Evolutionary conservation across 2,888 invertebrate species (phyloP), one percentile per base, ranked within the genome.

Genomic region (Corythucha ciliata): DNA sequence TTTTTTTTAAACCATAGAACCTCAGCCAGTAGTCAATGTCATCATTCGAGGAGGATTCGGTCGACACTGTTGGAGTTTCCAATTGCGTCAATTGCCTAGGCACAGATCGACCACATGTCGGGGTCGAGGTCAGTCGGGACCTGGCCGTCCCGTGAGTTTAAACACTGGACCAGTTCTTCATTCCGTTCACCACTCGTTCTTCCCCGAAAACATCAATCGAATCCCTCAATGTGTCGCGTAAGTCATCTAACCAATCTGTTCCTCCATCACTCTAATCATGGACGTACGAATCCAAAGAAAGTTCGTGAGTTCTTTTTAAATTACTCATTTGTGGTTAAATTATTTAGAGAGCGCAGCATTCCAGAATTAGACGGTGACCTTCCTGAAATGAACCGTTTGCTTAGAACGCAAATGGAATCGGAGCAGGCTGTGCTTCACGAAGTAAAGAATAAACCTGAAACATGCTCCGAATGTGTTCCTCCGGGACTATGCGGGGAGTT

Each of bases 1-100:
- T 8, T n/a, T n/a, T n/a, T n/a, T n/a, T n/a, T n/a, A n/a, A n/a
- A n/a, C n/a, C n/a, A n/a, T 78, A 86, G 93, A 93, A 70, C 91
- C 92, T 3, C 88, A 93, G 64, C 94, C 94, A 0, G 92, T 91
- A 0, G 83, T 96, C 6, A 80, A 80, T 66, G 81, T 91, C 47
- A 73, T 97, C 48, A 83, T 94, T 56, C 79, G 96, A 2, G 89
- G 91, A 51, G 89, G 92, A 1, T 94, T 92, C 72, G 94, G 94
- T 0, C 80, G 94, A 4, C 88, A 90, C 72, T 90, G 91, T 18
- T 97, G 96, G 96, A 87, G 87, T 7, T 79, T 90, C 77, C 83
- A 86, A 64, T 71, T 88, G 48, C 77, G 93, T 32, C 92, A 93
- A 66, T 74, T 90, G 53, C 90, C 94, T 1, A 77, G 92, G 32